Base-by-base conservation (phyloP, 2,113 vertebrate genomes). In the Amphiprion percula region DNA sequence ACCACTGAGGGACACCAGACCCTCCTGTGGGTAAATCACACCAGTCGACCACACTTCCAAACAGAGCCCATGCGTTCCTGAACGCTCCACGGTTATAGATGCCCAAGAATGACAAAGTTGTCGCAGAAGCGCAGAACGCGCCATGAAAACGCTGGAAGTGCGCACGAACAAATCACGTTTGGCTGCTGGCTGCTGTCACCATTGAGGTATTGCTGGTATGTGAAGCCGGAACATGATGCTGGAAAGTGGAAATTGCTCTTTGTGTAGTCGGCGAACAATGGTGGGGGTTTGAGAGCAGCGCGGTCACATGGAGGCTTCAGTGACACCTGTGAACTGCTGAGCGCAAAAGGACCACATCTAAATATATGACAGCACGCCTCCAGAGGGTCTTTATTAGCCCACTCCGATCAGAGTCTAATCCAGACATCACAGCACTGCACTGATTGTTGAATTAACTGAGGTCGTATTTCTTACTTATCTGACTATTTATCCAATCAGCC, bases 251-350 rank as follows among this genome's bases (percentile, higher is more conserved):
- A 75, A 55, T n/a, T 12, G 19, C 50, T 44, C 70, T 87, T 75
- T 90, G 86, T 83, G 60, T 56, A 5, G 37, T 50, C 37, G 39
- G 58, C n/a, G 75, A 80, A 90, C 90, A 93, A 89, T 79, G 28
- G 47, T 10, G 53, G 41, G 65, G 68, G 68, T 79, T 68, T 78
- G 64, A 78, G 15, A 28, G 47, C 37, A 14, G 53, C 23, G 58
- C 28, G 1, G 74, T 82, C 82, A 85, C 82, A 41, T 49, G 77
- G 46, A 67, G 52, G 69, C 56, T 68, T 60, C 72, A 47, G 52
- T 24, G 24, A 37, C 87, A 80, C 85, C 81, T 84, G 81, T 26
- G 73, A 37, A 30, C 46, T 10, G 28, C 19, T 19, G 14, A 37
- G 33, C 33, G 33, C 33, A 37, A 37, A 2, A 37, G 33, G 30